phyloP scores from a whole-genome alignment of 2,113 vertebrate genomes.

The Leucopsar rothschildi region DNA sequence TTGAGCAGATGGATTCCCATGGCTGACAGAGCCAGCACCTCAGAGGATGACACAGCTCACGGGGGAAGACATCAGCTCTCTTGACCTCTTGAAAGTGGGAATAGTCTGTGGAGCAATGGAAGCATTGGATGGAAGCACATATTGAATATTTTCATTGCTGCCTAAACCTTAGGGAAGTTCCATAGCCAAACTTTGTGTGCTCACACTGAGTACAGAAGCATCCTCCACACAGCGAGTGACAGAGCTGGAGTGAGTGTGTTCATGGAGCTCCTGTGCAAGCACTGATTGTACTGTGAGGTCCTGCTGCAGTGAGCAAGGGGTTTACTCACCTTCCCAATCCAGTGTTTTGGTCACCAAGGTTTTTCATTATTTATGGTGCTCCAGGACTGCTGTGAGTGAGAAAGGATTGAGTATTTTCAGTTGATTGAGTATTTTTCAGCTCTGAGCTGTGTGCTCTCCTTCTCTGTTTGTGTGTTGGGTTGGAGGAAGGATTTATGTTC shows the following conservation, averaged over 20 bases:
- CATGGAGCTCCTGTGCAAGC: background rate
- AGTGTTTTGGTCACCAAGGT: background rate
- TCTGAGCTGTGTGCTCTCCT: background rate
- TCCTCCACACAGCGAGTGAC: background rate
- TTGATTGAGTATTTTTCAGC: no score
- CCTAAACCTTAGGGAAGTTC: background rate
- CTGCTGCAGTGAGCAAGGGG: background rate
- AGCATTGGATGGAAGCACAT: background rate
- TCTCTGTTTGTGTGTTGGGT: background rate
- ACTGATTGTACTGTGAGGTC: background rate
- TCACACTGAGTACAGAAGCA: background rate
- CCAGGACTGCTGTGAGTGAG: background rate
- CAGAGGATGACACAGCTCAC: background rate
- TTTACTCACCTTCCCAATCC: background rate
- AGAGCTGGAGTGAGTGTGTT: background rate
- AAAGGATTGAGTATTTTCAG: background rate
- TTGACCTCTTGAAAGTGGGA: background rate
- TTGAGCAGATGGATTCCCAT: accelerated
- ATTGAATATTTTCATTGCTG: background rate
- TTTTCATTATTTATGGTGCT: background rate
- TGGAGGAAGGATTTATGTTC: background rate
- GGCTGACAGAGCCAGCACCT: background rate
- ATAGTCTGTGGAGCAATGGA: background rate
- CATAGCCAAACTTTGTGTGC: background rate
- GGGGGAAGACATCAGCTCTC: background rate